Evolutionary conservation across 2,113 vertebrate genomes (phyloP).

Genomic region (Lepidothrix coronata): DNA sequence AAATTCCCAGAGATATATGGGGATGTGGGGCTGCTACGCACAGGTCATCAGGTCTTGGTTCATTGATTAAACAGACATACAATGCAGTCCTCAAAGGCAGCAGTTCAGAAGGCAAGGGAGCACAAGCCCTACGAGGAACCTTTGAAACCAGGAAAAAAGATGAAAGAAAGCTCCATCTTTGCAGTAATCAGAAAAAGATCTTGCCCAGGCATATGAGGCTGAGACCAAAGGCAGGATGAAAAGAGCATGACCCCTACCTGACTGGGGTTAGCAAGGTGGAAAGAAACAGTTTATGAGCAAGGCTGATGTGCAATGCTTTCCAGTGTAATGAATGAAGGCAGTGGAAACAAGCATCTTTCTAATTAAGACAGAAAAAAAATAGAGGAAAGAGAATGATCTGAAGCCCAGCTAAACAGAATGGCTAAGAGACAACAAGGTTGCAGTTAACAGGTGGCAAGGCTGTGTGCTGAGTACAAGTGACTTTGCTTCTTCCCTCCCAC

Average conservation of each 20-base stretch:
- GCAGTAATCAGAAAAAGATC: not conserved
- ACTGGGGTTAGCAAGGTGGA: not conserved
- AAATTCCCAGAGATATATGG: not conserved
- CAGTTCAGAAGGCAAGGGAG: not conserved
- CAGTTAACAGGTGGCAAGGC: not conserved
- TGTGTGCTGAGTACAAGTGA: not conserved
- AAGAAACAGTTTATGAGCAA: not conserved
- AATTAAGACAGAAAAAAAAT: not conserved
- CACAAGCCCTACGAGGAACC: not conserved
- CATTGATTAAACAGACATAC: not conserved
- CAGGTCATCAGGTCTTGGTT: not conserved
- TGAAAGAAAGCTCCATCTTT: not conserved
- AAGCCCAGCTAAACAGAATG: not conserved
- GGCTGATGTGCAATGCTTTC: fast-evolving
- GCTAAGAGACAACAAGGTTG: not conserved
- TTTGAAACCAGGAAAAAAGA: not conserved
- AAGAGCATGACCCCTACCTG: not conserved
- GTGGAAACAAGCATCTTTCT: not conserved
- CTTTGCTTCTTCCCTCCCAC: not conserved
- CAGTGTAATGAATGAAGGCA: not conserved
- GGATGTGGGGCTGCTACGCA: not conserved
- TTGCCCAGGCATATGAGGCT: not conserved
- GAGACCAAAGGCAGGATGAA: not conserved
- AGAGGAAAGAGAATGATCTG: not conserved
- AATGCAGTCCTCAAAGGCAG: not conserved